Base-by-base conservation (phyloP, 2,888 invertebrate genomes). In the Strigamia maritima region DNA sequence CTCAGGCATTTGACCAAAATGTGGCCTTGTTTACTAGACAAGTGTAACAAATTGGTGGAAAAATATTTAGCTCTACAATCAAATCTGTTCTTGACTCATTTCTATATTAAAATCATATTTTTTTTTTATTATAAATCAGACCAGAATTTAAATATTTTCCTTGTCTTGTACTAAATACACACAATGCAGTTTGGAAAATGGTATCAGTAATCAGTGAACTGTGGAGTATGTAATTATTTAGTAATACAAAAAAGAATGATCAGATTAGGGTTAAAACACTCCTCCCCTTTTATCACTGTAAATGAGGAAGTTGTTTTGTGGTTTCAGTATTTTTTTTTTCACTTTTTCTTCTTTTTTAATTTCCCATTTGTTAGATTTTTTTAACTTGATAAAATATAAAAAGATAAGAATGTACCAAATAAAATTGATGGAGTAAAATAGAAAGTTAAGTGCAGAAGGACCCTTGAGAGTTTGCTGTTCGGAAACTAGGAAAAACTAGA, bases 251-350 rank as follows among this genome's bases (percentile, higher is more conserved):
- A 70, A 70, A 24, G 22, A 10, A 28, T 1, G 28, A 70, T 70
- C 70, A 70, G 70, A 70, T 70, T 70, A 70, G 70, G 70, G 70
- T 26, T 70, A 70, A 70, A 54, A 70, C 28, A 70, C 70, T 70
- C 70, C 70, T 28, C 70, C 70, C 14, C 28, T 70, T 65, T 70
- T 70, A 70, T 28, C 70, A 28, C 54, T 54, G 54, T 54, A 54
- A 70, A 28, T 70, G 28, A 70, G 70, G 70, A 70, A 70, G 70
- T 70, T 70, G 28, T 70, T 70, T 70, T 26, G 14, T 70, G n/a
- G 26, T n/a, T 44, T 44, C 6, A 70, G 70, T 70, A n/a, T 26
- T 12, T 14, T 28, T 24, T 60, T 22, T 70, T 26, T 26, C 14
- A 26, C 28, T 1, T 16, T 70, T 70, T 70, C 16, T 70, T 70